A percentile compares a stretch with the other conserved stretches of the same genome.
Conservation (phyloP, 2,113 vertebrate species). For the Australoheros scitulus region DNA sequence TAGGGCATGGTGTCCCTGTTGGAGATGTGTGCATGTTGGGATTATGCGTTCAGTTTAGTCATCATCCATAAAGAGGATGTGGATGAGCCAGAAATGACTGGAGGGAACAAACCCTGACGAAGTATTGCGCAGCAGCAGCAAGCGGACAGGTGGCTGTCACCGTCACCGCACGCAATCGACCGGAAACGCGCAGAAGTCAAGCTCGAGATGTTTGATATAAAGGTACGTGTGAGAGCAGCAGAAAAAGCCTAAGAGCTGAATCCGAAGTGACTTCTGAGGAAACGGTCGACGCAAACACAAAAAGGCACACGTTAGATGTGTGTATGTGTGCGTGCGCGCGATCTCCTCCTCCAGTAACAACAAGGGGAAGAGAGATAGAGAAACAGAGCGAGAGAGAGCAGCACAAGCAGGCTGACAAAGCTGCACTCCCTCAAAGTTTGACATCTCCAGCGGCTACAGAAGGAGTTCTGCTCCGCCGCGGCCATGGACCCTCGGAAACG, state of each 20-base stretch:
- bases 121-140: constrained; percentile 13
- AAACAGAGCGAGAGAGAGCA: not conserved
- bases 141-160: constrained; percentile 49
- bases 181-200: not conserved
- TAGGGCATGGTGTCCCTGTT: not conserved
- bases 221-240: constrained; percentile 7
- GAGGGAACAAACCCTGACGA: constrained; percentile 13
- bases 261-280: constrained; percentile 43
- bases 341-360: not conserved
- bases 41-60: not conserved
- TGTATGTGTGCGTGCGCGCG: not conserved
- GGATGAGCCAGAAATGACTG: constrained; percentile 4
- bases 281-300: not conserved
- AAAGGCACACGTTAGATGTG: constrained; percentile 15
- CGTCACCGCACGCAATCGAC: not conserved
- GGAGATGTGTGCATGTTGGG: not conserved
- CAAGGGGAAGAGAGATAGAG: constrained; percentile 18
- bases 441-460: constrained; percentile 35
- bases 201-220: not conserved
- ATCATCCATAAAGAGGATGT: constrained; percentile 10
- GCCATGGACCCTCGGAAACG: constrained; percentile 69
- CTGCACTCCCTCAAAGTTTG: constrained; percentile 54
- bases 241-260: not conserved
- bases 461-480: constrained; percentile 15
- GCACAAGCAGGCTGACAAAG: constrained; percentile 33